Base-by-base conservation (phyloP, 2,113 vertebrate species). In the Pelecanus crispus region DNA sequence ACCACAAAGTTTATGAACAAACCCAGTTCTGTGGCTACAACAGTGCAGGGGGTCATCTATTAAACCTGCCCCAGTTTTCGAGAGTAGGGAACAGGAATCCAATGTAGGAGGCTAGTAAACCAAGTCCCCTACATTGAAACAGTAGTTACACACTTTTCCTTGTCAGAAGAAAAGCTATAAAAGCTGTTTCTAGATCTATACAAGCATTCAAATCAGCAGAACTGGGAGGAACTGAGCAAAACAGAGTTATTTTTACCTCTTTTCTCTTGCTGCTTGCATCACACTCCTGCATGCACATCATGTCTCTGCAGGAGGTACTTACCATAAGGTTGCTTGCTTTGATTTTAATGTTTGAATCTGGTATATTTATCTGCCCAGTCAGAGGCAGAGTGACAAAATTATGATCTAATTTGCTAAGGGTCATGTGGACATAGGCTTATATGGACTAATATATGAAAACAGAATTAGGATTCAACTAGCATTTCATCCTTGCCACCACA, bases 171-270 rank as follows among this genome's bases (percentile, higher is more conserved):
- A 81, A 90, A 92, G 59, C 55, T 90, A 53, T n/a, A 73, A 86
- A 85, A 82, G 58, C n/a, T 74, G 31, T 29, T 90, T 90, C 72
- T 61, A 65, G 68, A 86, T 17, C 32, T 61, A 56, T 5, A 81
- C 29, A 66, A 88, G 45, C 75, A 86, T 74, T 81, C 80, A 66
- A 86, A 70, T 84, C 61, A 89, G 71, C 71, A 83, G 52, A 88
- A 91, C 47, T 36, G 34, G 22, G 31, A 84, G 72, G 52, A 96
- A 95, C 63, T 49, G 68, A 92, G 61, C 56, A 89, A 84, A 92
- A 86, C 7, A 73, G 68, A 72, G 72, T 56, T 94, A 92, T 93
- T 95, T 96, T 94, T 94, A 71, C 73, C 36, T 81, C 86, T 78
- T 86, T 56, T 81, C 61, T 80, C 42, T 40, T 87, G 44, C 81